Base-by-base conservation (phyloP, 2,888 invertebrate genomes). In the Hermaeophaga mercurialis region DNA sequence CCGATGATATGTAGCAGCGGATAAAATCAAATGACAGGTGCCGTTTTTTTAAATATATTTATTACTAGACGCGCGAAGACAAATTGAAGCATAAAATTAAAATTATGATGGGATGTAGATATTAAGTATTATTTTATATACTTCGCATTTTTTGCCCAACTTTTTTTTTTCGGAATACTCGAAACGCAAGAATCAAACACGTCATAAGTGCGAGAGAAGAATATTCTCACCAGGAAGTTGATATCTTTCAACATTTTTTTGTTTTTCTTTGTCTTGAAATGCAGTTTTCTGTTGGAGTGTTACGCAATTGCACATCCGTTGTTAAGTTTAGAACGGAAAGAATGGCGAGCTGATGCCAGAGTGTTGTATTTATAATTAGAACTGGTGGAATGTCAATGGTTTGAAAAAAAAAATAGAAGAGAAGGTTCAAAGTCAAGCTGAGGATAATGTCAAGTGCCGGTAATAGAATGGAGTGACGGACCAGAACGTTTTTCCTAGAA, bases 261-360 rank as follows among this genome's bases (percentile, higher is more conserved):
- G n/a, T n/a, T n/a, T n/a, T 22, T 22, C 4, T 36, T 38, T 22
- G 9, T 8, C 31, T 11, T 11, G 31, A 50, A 50, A 28, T 17
- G 52, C 46, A 26, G 47, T 56, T 56, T 43, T 57, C 46, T 44
- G 52, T 43, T 34, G n/a, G n/a, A 22, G 41, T 28, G 18, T 48
- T 57, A 57, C 57, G 57, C 34, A 57, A 57, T 57, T 41, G 19
- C 34, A 34, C 34, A 46, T 56, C 53, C 43, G 53, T 53, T 41
- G 49, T 57, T 47, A 48, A 47, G 41, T 57, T 36, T 48, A 46
- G 43, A 52, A 46, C 46, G 34, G 26, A 24, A 57, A 57, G 57
- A 57, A 57, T 57, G 57, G 48, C 57, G 57, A 44, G 11, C 28
- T 38, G 53, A 57, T 57, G 57, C 57, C 57, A 57, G 53, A 56